A percentile compares a stretch with the other conserved stretches of the same genome.
phyloP scores from a whole-genome alignment of 2,113 vertebrate species.

The Sebastes fasciatus region DNA sequence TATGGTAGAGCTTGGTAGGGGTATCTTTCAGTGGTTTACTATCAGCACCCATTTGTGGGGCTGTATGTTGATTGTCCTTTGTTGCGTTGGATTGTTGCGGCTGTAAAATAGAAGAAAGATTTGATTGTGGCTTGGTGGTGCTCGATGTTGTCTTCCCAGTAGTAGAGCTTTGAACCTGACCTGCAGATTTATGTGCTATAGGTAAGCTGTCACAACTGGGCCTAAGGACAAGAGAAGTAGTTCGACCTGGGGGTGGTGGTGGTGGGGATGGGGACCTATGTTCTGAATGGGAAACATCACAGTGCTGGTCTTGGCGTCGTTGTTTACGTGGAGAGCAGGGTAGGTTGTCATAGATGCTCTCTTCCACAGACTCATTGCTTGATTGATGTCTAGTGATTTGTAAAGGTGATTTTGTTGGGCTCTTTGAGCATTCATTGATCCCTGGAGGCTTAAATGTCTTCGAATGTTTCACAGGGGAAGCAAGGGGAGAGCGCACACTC shows the following conservation, averaged over 20 bases:
- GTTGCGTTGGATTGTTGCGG: conserved; percentile 71
- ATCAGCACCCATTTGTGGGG: conserved; percentile 48
- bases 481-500: conserved; percentile 74
- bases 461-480: conserved; percentile 83
- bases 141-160: conserved; percentile 51
- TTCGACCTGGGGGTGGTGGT: conserved; percentile 83
- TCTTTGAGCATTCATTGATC: conserved; percentile 71
- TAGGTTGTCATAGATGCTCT: conserved; percentile 75
- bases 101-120: conserved; percentile 69
- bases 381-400: conserved; percentile 69
- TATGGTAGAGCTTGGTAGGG: conserved; percentile 71
- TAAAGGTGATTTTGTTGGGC: conserved; percentile 66
- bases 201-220: conserved; percentile 75
- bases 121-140: conserved; percentile 47
- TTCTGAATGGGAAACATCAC: conserved; percentile 64
- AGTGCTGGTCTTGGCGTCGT: conserved; percentile 71
- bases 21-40: conserved; percentile 76
- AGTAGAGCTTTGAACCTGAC: conserved; percentile 52
- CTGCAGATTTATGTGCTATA: conserved; percentile 60
- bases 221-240: conserved; percentile 85
- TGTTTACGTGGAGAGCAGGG: conserved; percentile 80
- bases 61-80: conserved; percentile 70
- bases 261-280: conserved; percentile 80
- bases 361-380: conserved; percentile 73
- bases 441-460: conserved; percentile 80